Evolutionary conservation across 2,888 invertebrate genomes (phyloP).

Genomic region (Cremastobaeus sp.): DNA sequence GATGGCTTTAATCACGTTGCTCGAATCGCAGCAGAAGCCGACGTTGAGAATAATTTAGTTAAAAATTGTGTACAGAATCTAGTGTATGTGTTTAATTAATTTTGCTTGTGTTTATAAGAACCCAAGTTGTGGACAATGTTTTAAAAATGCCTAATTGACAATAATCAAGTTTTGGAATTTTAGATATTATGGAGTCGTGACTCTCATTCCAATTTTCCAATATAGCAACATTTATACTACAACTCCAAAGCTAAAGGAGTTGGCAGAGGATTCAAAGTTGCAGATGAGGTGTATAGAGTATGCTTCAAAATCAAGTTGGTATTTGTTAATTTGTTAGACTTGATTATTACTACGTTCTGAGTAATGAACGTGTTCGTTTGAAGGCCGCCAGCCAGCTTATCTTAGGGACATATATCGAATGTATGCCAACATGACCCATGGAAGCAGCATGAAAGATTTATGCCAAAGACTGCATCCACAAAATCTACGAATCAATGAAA

Average conservation of each 20-base stretch:
- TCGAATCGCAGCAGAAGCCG: slow-evolving; percentile 92
- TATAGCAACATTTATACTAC: slow-evolving; percentile 92
- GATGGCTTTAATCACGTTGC: slow-evolving; percentile 96
- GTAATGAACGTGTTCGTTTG: not conserved
- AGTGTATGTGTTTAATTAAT: no score
- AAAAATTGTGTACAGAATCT: slow-evolving; percentile 96
- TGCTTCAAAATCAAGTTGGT: slow-evolving; percentile 84
- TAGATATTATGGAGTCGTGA: slow-evolving; percentile 85
- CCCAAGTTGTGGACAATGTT: no score
- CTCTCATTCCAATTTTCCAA: slow-evolving; percentile 88
- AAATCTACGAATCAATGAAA: slow-evolving; percentile 86
- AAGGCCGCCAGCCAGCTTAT: slow-evolving; percentile 83
- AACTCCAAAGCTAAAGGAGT: slow-evolving; percentile 85
- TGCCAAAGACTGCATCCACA: slow-evolving; percentile 87
- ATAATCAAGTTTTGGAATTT: slow-evolving; percentile 56
- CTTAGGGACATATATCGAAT: slow-evolving; percentile 86
- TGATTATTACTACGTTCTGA: not conserved
- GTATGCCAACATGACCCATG: slow-evolving; percentile 88
- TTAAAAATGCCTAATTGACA: not conserved
- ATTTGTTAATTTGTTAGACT: slow-evolving; percentile 18
- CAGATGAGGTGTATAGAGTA: slow-evolving; percentile 86
- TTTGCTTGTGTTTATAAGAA: no score
- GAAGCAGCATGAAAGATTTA: slow-evolving; percentile 86
- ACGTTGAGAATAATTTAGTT: slow-evolving; percentile 95
- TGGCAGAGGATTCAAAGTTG: slow-evolving; percentile 83